Base-by-base conservation (phyloP, 2,888 invertebrate species). In the Parnassius mnemosyne region DNA sequence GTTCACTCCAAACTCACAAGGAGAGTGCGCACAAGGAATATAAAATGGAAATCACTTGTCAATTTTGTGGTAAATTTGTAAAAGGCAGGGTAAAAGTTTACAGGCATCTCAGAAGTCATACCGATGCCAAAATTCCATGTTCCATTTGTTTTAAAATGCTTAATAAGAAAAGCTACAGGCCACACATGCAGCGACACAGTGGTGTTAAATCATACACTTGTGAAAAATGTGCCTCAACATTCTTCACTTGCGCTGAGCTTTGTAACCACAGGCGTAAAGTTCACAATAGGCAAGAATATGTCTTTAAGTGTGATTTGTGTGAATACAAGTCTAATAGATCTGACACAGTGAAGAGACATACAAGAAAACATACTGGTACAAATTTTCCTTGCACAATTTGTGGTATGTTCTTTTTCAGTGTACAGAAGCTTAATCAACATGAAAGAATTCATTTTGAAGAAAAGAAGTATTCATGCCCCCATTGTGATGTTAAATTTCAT, bases 211-310 rank as follows among this genome's bases (percentile, higher is more conserved):
- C 78, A 0, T 85, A 67, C 60, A 76, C 84, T 0, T 89, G 89
- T 72, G 89, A 89, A 58, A 71, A 71, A 12, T 90, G 89, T 68
- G 83, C 85, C 0, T 75, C 79, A 9, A 75, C 83, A 16, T 89
- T 85, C 62, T 87, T 71, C 57, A 84, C 86, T 0, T 55, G 71
- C 1, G 71, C 79, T 0, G 89, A 88, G 65, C 72, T 90, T 0
- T 77, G 78, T 10, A 86, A 83, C 53, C 89, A 89, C 55, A 79
- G 70, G 61, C 70, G 74, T 2, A 75, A 66, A 47, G 76, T 73
- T 2, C 89, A 89, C 66, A 69, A 71, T 9, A 80, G 71, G 25
- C 69, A 74, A 20, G 68, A 68, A 10, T 74, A 74, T 47, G 65
- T 65, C 42, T 80, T 73, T 44, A 72, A 75, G 51, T 89, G 89